Conservation (phyloP, 2,113 vertebrate species). For the Larimichthys polyactis region DNA sequence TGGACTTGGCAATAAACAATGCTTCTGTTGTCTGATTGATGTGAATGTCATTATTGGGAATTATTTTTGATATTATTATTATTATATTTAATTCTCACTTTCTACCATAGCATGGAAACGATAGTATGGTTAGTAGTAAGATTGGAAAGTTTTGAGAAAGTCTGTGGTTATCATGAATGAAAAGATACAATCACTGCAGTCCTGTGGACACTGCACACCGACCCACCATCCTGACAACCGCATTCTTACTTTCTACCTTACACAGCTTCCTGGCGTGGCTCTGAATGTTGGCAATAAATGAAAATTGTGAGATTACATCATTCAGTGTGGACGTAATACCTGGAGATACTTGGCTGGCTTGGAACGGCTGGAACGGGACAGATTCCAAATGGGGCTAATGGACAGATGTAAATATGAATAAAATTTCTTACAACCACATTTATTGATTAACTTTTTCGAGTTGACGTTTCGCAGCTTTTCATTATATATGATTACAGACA, state of each 20-base stretch:
- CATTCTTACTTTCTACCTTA: neutral
- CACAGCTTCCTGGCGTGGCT: neutral
- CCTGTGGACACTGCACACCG: neutral
- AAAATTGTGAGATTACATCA: neutral
- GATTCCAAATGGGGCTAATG: neutral
- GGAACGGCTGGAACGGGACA: neutral
- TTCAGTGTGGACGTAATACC: neutral
- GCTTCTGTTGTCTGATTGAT: no score
- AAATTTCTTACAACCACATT: neutral
- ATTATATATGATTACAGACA: neutral
- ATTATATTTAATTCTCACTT: neutral
- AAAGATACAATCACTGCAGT: neutral
- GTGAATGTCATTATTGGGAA: neutral
- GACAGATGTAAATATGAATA: neutral
- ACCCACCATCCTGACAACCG: neutral
- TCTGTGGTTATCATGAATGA: neutral
- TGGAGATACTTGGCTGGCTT: neutral
- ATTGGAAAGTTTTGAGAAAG: neutral
- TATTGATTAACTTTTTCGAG: neutral
- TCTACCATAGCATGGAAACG: neutral
- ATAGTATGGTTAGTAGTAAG: neutral
- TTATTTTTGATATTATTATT: neutral
- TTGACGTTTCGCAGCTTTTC: neutral
- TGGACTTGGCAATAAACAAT: no score
- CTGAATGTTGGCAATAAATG: neutral